These are phyloP conservation scores for Plecotus auritus DNA, from an alignment of 2,113 vertebrate species.

Conservation along the genomic window DNA sequence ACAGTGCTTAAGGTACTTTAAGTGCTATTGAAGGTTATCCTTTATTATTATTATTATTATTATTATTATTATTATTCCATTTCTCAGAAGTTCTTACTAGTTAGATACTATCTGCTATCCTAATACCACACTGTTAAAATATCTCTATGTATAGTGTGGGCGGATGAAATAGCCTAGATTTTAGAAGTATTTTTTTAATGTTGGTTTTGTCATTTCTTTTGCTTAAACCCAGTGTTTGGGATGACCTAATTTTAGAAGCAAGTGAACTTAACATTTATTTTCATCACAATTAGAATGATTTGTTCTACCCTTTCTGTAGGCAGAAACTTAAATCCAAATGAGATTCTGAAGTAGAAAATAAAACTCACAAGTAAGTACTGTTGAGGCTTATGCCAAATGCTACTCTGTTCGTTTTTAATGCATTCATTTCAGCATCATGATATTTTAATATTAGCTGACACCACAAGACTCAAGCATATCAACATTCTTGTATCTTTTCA, in stretches of 20 bases:
- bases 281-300: constrained; percentile 43
- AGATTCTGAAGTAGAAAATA: constrained; percentile 44
- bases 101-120: neutral
- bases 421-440: neutral
- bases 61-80: neutral
- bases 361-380: neutral
- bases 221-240: neutral
- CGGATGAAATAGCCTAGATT: neutral
- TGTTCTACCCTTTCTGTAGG: constrained; percentile 42
- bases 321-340: constrained; percentile 47
- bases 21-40: neutral
- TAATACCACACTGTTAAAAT: neutral
- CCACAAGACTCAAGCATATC: neutral
- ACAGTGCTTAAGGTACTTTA: neutral
- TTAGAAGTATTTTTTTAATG: constrained; percentile 1
- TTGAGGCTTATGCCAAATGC: constrained; percentile 37
- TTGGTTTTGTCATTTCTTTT: constrained; percentile 36
- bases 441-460: neutral
- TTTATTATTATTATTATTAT: neutral
- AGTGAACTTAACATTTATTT: constrained; percentile 49
- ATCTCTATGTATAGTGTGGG: neutral
- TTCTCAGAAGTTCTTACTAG: neutral
- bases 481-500: neutral
- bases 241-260: constrained; percentile 49
- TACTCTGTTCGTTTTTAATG: neutral